phyloP scores from a whole-genome alignment of 2,888 invertebrate genomes.

The Meta bourneti region DNA sequence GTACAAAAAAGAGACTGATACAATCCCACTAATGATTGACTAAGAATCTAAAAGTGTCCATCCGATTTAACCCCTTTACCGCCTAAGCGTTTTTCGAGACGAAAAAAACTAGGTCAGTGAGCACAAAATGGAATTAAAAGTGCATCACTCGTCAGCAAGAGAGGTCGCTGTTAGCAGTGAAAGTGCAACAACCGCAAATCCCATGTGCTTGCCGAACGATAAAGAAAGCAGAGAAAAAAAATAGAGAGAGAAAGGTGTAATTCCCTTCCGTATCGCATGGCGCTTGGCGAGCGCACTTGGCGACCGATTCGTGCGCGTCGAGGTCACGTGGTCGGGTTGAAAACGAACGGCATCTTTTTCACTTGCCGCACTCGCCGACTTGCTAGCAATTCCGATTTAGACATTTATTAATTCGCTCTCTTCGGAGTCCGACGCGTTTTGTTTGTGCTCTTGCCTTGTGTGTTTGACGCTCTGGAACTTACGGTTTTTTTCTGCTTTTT shows the following conservation, averaged over 20 bases:
- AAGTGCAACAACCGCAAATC: slow-evolving; percentile 73
- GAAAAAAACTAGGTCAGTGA: not conserved
- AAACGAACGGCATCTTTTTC: slow-evolving; percentile 36
- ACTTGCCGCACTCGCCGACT: not conserved
- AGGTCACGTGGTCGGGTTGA: slow-evolving; percentile 65
- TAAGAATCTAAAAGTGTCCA: no score
- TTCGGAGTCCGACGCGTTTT: not conserved
- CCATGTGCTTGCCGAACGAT: slow-evolving; percentile 3
- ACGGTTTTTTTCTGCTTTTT: not conserved
- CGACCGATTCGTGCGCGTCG: slow-evolving; percentile 53
- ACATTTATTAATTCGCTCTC: not conserved
- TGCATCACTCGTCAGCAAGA: not conserved
- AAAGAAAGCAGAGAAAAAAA: slow-evolving; percentile 25
- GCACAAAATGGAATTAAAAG: not conserved
- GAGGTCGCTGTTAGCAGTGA: slow-evolving; percentile 63
- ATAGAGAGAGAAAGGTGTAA: not conserved
- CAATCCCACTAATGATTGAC: no score
- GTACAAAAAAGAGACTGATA: no score
- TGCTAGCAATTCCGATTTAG: not conserved
- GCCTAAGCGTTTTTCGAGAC: not conserved
- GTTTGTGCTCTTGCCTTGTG: not conserved
- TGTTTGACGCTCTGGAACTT: not conserved
- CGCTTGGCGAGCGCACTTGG: slow-evolving; percentile 68
- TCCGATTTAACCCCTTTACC: no score
- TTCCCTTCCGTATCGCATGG: slow-evolving; percentile 59